Base-by-base conservation (phyloP, 2,113 vertebrate genomes). In the Sardina pilchardus region DNA sequence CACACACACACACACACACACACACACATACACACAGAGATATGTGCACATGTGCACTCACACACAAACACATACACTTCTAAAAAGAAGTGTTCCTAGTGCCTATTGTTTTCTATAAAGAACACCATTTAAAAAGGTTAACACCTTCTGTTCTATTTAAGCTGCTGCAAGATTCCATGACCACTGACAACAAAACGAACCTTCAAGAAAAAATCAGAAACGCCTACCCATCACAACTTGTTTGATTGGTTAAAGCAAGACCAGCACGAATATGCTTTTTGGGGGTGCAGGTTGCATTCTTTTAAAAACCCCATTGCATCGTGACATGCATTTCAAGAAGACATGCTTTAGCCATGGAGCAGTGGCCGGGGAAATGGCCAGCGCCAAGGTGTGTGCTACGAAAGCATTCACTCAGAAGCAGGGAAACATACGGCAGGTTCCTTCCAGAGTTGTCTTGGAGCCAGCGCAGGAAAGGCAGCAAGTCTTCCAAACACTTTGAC, bases 381-480 rank as follows among this genome's bases (percentile, higher is more conserved):
- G 71, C 12, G 16, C 26, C 16, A 36, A 36, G 30, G 71, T 78
- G 26, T 78, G 26, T 36, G 71, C 30, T 78, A 30, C 30, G 71
- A 34, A 78, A 71, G 63, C 63, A 26, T 34, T 71, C 63, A 71
- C 8, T 59, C 10, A 34, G 1, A 71, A 34, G 71, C 1, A 12
- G 30, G 71, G 30, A 78, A 34, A 78, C 71, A 34, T 78, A 78
- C 71, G 34, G 10, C 71, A 67, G 26, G n/a, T 78, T 78, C 26
- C 36, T 78, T 17, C 14, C 34, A 34, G 71, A 34, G 71, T 78
- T 36, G 26, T 78, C 71, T 78, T 12, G 71, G 30, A 78, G 71
- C 71, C 71, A 78, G 30, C 39, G 71, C 71, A 78, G 71, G 34
- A 78, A 10, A 34, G 71, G 71, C 71, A 78, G 71, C 71, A 78